Base-by-base conservation (phyloP, 2,888 invertebrate species). In the Hoplodrina blanda region DNA sequence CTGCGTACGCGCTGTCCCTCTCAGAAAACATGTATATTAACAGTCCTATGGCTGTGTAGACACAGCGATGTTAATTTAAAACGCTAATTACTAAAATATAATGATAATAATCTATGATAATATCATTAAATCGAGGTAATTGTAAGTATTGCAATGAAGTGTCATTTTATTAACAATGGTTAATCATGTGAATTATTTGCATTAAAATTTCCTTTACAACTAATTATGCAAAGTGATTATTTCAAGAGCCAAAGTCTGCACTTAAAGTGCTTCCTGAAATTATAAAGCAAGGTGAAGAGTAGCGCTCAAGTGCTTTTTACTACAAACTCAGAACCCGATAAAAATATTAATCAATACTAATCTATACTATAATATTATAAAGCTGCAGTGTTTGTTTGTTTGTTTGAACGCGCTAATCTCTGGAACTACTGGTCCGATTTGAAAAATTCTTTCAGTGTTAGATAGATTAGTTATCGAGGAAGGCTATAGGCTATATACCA, bases 1-100 rank as follows among this genome's bases (percentile, higher is more conserved):
- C 71, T 71, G 73, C 71, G 71, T 71, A 13, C 73, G 71, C 73
- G 73, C 62, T 54, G 69, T 69, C 30, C 54, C 69, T 72, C 50
- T 20, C 5, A n/a, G 17, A 41, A 33, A 6, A 33, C 33, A 6
- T 33, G 7, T 3, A 33, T 5, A 4, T 33, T 33, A 33, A 4
- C 33, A 33, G 33, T 4, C 30, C 30, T 30, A 5, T 5, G n/a
- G n/a, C n/a, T n/a, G n/a, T n/a, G 33, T 33, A 33, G 33, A 33
- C 33, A 33, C 33, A 33, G 33, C 33, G 33, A 30, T 4, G 33
- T 33, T 37, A 15, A 30, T 11, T n/a, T 15, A 13, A n/a, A 44
- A 17, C 2, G 44, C 7, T 44, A 33, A n/a, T 49, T 33, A 33
- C 13, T 2, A 13, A 49, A 20, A 37, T 37, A 8, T 15, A 20